Conservation (phyloP, 2,113 vertebrate species). For the Sprattus sprattus region DNA sequence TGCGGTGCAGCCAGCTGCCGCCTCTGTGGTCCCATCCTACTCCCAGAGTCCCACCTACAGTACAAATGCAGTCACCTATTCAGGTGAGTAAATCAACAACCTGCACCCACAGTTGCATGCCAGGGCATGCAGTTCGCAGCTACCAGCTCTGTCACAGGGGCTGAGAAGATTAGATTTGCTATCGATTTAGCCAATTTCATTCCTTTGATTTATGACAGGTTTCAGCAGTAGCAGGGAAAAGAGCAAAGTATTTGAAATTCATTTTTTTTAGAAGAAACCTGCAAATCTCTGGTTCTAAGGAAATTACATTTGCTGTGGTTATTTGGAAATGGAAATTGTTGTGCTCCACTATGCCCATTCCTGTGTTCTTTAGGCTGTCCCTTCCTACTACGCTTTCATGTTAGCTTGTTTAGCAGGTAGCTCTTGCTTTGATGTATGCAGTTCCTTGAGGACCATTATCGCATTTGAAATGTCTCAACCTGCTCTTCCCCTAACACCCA, state of each 20-base stretch:
- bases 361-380: neutral
- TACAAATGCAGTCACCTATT: conserved; percentile 96
- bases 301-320: neutral
- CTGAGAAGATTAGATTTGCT: neutral
- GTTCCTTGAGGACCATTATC: no score
- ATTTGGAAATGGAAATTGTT: neutral
- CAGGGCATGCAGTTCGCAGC: neutral
- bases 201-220: neutral
- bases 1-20: conserved; percentile 84
- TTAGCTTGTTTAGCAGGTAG: no score
- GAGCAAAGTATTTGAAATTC: neutral
- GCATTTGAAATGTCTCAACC: no score
- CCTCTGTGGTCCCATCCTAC: conserved; percentile 93
- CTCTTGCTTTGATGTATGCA: no score
- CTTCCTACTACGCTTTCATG: neutral
- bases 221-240: neutral
- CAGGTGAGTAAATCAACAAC: conserved; percentile 71
- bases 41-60: conserved; percentile 96
- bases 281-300: neutral
- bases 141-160: neutral
- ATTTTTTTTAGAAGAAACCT: neutral
- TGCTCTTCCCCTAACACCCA: no score
- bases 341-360: neutral
- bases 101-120: neutral
- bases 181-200: neutral